Evolutionary conservation across 2,797 vertebrate species (phyloP).

Genomic region (Toxotes lorentzi): DNA sequence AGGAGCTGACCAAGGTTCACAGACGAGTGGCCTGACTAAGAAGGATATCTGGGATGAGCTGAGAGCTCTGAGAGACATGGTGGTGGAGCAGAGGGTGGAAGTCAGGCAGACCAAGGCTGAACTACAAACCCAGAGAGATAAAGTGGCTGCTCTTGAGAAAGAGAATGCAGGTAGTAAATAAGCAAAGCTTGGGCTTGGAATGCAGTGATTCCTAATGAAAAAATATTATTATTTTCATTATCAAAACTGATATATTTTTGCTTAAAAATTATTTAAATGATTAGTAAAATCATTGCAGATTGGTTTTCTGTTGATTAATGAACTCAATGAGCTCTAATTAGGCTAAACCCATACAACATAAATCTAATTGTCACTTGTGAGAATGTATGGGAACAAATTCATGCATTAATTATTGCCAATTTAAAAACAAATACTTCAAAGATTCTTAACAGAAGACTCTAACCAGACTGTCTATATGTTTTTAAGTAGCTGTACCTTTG

Average conservation of each 20-base stretch:
- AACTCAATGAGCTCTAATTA: background rate
- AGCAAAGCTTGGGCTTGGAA: background rate
- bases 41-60: slow-evolving; percentile 33
- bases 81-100: slow-evolving; percentile 24
- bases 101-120: slow-evolving; percentile 26
- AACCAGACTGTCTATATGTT: background rate
- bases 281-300: background rate
- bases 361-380: background rate
- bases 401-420: background rate
- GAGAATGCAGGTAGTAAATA: background rate
- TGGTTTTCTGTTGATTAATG: background rate
- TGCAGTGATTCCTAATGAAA: background rate
- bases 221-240: background rate
- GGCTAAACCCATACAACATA: background rate
- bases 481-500: background rate
- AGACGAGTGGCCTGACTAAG: slow-evolving; percentile 1
- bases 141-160: background rate
- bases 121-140: slow-evolving; percentile 19
- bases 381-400: background rate
- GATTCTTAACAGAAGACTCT: background rate
- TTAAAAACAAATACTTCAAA: background rate
- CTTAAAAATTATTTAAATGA: background rate
- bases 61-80: slow-evolving; percentile 40
- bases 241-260: background rate
- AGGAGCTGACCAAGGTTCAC: slow-evolving; percentile 27